Evolutionary conservation across 2,888 invertebrate species (phyloP).

Genomic region (Eupithecia inturbata): DNA sequence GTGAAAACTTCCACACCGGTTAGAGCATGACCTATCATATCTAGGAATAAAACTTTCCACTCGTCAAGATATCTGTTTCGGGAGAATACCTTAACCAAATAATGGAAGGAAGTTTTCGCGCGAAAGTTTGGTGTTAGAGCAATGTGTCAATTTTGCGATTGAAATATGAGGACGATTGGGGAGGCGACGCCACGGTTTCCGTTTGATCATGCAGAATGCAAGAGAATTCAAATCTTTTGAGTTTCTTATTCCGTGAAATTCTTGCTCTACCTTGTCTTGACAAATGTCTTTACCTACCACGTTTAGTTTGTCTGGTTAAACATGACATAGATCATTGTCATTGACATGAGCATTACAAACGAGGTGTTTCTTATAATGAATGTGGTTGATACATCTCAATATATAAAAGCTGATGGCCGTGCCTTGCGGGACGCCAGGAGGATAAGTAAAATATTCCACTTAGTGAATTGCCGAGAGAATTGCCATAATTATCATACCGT

Average conservation of each 20-base stretch:
- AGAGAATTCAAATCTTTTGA: conserved; percentile 32
- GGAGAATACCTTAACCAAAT: conserved; percentile 78
- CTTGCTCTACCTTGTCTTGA: neutral
- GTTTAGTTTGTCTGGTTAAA: neutral
- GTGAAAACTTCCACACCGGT: conserved; percentile 81
- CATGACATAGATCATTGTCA: conserved; percentile 19
- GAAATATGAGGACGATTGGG: conserved; percentile 76
- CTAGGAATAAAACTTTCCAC: conserved; percentile 80
- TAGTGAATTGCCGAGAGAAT: conserved; percentile 73
- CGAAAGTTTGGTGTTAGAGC: conserved; percentile 75
- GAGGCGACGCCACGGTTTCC: conserved; percentile 87
- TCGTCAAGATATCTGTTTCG: conserved; percentile 80
- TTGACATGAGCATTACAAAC: conserved; percentile 42
- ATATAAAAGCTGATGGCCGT: conserved; percentile 72
- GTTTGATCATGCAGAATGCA: conserved; percentile 53
- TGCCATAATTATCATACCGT: conserved; percentile 71
- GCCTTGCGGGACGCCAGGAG: conserved; percentile 65
- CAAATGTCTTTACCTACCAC: neutral
- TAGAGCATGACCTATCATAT: conserved; percentile 77
- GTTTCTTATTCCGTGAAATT: conserved; percentile 12
- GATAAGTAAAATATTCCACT: conserved; percentile 80
- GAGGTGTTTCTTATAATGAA: conserved; percentile 64
- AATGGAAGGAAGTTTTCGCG: conserved; percentile 80
- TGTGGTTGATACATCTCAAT: conserved; percentile 71
- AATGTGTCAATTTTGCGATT: conserved; percentile 81